Percentiles rank a stretch among this genome's conserved stretches.
Conservation (phyloP, 1,140 invertebrate genomes). For the Trichoplusia ni region DNA sequence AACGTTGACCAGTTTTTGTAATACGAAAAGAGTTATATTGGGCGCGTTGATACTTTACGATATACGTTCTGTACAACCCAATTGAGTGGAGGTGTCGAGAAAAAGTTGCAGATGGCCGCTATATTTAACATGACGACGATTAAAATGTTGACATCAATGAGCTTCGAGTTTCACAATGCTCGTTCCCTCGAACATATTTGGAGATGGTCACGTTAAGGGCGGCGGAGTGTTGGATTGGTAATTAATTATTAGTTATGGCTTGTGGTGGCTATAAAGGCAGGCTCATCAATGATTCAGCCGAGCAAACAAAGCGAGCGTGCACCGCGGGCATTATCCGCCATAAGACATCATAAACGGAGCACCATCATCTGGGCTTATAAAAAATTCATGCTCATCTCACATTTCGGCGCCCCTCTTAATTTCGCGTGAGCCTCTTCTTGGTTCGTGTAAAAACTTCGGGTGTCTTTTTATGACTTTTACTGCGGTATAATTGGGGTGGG, state of each 20-base stretch:
- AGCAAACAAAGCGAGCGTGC: constrained; percentile 70
- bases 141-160: constrained; percentile 32
- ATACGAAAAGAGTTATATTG: constrained; percentile 22
- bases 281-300: constrained; percentile 74
- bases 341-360: constrained; percentile 79
- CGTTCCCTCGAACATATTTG: constrained; percentile 29
- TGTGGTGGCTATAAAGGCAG: constrained; percentile 64
- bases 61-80: constrained; percentile 11
- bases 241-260: constrained; percentile 75
- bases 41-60: constrained; percentile 23
- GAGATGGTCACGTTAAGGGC: constrained; percentile 36
- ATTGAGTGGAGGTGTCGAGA: constrained; percentile 11
- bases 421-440: constrained; percentile 78
- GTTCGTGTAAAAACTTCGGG: constrained; percentile 81
- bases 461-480: constrained; percentile 82
- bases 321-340: constrained; percentile 70
- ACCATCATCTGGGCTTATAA: constrained; percentile 80
- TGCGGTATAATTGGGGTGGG: constrained; percentile 81
- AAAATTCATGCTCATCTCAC: constrained; percentile 81
- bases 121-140: constrained; percentile 24
- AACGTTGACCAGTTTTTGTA: constrained; percentile 14
- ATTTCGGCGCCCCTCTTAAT: constrained; percentile 81
- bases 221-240: constrained; percentile 45
- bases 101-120: constrained; percentile 22
- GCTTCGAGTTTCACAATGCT: constrained; percentile 22